These are phyloP conservation scores for Drosophila ironensis DNA, from an alignment of 1,140 invertebrate species.

Conservation along the genomic window DNA sequence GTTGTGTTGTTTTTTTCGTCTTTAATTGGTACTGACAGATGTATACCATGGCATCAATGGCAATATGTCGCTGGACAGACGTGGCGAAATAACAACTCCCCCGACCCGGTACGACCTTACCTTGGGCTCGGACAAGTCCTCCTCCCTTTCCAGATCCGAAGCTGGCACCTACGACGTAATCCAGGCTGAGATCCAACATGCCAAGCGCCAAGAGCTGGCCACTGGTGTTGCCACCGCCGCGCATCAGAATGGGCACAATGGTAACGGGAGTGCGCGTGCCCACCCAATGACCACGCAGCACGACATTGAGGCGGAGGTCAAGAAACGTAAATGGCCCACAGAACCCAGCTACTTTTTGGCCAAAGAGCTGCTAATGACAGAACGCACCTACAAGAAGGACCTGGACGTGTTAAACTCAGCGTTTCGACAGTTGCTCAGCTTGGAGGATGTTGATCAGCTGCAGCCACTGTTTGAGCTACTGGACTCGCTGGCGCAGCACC, in stretches of 20 bases:
- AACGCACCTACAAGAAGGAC: constrained; percentile 97
- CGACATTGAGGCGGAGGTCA: constrained; percentile 65
- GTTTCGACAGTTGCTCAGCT: constrained; percentile 86
- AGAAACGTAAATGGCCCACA: constrained; percentile 85
- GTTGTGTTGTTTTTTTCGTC: constrained; percentile 6
- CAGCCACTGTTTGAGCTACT: constrained; percentile 82
- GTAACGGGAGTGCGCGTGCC: constrained; percentile 24
- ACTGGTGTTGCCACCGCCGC: constrained; percentile 59
- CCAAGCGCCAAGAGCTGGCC: constrained; percentile 70
- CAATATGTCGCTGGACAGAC: constrained; percentile 80
- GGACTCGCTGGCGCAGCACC: constrained; percentile 85
- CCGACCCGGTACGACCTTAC: constrained; percentile 77
- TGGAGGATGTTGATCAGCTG: constrained; percentile 76
- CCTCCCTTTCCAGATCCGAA: constrained; percentile 78
- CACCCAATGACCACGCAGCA: constrained; percentile 17
- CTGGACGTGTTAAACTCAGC: constrained; percentile 94
- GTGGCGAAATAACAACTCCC: constrained; percentile 68
- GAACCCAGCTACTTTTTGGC: constrained; percentile 96
- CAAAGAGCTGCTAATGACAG: constrained; percentile 97
- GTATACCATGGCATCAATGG: constrained; percentile 81
- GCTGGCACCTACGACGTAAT: constrained; percentile 81
- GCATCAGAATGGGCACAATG: constrained; percentile 60
- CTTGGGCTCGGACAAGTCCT: constrained; percentile 79
- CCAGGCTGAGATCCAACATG: constrained; percentile 78
- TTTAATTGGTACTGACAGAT: constrained; percentile 35